Evolutionary conservation across 2,888 invertebrate genomes (phyloP).

Genomic region (Ellobium chinense): DNA sequence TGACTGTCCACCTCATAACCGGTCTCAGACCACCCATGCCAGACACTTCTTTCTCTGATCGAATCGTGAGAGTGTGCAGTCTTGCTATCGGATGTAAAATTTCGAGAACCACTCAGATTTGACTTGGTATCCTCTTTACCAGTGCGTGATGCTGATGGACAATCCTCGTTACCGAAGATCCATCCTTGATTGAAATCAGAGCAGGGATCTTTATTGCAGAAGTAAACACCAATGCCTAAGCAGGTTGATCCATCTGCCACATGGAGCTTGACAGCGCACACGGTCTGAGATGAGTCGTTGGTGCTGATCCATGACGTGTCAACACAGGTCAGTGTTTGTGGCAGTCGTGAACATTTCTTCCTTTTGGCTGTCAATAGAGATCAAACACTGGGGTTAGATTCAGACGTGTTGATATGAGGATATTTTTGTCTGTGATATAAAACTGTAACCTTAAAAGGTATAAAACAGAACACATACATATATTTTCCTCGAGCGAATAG

Average conservation of each 20-base stretch:
- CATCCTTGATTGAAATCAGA: neutral
- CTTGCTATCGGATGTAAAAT: neutral
- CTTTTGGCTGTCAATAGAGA: neutral
- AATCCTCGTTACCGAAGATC: neutral
- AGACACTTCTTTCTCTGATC: neutral
- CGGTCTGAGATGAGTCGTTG: neutral
- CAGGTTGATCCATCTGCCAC: neutral
- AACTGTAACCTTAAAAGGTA: no score
- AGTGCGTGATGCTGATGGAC: neutral
- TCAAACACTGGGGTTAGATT: neutral
- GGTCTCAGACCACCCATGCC: neutral
- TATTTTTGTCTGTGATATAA: no score
- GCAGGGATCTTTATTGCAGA: neutral
- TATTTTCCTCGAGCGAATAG: no score
- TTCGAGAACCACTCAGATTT: neutral
- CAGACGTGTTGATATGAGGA: no score
- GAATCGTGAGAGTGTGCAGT: neutral
- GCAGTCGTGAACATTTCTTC: neutral
- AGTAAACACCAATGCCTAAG: neutral
- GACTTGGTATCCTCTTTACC: neutral
- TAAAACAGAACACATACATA: no score
- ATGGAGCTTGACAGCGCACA: neutral
- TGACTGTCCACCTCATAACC: neutral
- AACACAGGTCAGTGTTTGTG: neutral
- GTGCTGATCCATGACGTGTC: neutral